Evolutionary conservation across 1,140 invertebrate species (phyloP).

Genomic region (Radopholus similis): DNA sequence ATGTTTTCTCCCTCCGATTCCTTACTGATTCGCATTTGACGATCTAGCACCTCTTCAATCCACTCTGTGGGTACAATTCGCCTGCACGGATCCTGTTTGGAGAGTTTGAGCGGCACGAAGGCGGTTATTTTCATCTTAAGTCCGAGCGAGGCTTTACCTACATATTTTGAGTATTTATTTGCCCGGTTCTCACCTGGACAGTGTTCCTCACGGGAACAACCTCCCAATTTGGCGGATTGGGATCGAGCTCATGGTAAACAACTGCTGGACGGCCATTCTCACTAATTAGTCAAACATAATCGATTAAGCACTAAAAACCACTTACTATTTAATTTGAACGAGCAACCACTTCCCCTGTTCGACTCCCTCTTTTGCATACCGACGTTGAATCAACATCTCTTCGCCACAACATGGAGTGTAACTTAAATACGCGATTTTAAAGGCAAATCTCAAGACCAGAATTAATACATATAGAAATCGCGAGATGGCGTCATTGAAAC

Average conservation of each 20-base stretch:
- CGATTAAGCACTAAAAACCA: neutral
- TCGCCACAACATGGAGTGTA: too few species aligned
- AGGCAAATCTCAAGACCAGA: too few species aligned
- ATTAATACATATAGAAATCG: too few species aligned
- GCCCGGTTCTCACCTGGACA: neutral
- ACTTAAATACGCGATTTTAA: too few species aligned
- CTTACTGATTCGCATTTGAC: neutral
- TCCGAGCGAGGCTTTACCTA: neutral
- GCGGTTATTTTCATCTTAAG: conserved; percentile 7
- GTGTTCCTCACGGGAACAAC: neutral
- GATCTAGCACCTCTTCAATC: neutral
- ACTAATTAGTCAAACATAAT: neutral
- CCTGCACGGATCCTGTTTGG: neutral
- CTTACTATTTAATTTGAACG: neutral
- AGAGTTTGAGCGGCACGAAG: neutral
- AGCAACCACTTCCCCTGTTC: neutral
- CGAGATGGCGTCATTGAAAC: too few species aligned
- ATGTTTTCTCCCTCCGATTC: neutral
- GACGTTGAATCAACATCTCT: too few species aligned
- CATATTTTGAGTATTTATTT: too few species aligned
- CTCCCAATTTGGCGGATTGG: neutral
- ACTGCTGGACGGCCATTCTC: neutral
- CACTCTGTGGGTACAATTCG: neutral
- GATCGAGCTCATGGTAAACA: neutral
- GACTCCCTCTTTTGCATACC: neutral